A percentile compares a stretch with the other conserved stretches of the same genome.
These are phyloP conservation scores for Chromis chromis DNA, from an alignment of 2,797 vertebrate species.

Conservation along the genomic window DNA sequence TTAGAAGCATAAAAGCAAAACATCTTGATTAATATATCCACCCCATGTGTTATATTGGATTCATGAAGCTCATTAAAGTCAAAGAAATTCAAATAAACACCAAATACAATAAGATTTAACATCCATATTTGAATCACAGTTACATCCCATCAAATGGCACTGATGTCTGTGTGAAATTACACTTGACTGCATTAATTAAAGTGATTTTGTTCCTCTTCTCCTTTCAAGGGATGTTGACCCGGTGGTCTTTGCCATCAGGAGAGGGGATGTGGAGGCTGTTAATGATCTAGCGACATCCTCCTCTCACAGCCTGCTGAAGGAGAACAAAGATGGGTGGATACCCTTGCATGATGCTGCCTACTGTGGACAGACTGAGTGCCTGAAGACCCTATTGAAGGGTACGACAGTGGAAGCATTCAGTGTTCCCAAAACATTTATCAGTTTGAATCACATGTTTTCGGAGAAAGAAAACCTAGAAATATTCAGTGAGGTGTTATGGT, in stretches of 20 bases:
- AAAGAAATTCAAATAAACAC: neutral
- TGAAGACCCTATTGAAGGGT: conserved; percentile 90
- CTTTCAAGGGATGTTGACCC: conserved; percentile 86
- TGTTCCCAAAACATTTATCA: neutral
- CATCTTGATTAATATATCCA: neutral
- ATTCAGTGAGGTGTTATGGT: neutral
- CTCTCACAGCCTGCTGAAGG: conserved; percentile 84
- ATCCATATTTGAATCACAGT: neutral
- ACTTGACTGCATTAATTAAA: neutral
- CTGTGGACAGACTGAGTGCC: conserved; percentile 87
- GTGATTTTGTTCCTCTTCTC: neutral
- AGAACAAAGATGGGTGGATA: conserved; percentile 92
- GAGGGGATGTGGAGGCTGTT: conserved; percentile 87
- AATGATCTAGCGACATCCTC: conserved; percentile 83
- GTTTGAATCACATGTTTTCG: neutral
- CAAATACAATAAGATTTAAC: neutral
- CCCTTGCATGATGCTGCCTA: conserved; percentile 92
- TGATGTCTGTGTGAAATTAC: neutral
- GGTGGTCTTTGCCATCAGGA: conserved; percentile 86
- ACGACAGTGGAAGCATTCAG: conserved; percentile 48
- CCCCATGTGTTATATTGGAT: neutral
- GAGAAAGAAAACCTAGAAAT: neutral
- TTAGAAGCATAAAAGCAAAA: neutral
- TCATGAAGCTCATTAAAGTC: neutral
- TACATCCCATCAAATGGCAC: neutral